Base-by-base conservation (phyloP, 2,888 invertebrate genomes). In the Calephelis perditalis region DNA sequence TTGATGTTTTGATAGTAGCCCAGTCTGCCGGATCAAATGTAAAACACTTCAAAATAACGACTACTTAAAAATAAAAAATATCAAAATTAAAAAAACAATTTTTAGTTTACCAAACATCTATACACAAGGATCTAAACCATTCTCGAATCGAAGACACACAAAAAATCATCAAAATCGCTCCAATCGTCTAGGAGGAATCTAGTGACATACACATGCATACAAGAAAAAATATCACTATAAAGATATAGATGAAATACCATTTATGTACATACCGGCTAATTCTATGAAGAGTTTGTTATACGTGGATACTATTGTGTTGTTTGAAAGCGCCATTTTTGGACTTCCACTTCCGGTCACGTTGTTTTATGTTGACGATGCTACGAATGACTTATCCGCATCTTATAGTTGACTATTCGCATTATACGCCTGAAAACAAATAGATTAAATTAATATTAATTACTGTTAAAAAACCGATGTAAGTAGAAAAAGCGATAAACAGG, bases 211-310 rank as follows among this genome's bases (percentile, higher is more conserved):
- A 15, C 15, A 15, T 1, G 26, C 7, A 11, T 5, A 56, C 7
- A 37, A 12, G 2, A 36, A 56, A 37, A 36, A 56, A 37, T 7
- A 11, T 3, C 12, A 36, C 5, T 45, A 45, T 10, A 4, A 45
- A 11, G 1, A 10, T n/a, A 7, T 1, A n/a, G 10, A 8, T 5
- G 7, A 46, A 7, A 4, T 46, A 0, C 11, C 46, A 46, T 47
- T 52, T 46, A 15, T 45, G 45, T 61, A 62, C 59, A 84, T 77
- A 95, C 95, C 95, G 69, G 94, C 93, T 70, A 94, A 76, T 69
- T 95, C 95, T 62, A 81, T 83, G 73, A 95, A 94, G 61, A 94
- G 70, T 67, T 85, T 91, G 68, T 94, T 88, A 85, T 94, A 95
- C 65, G 92, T 92, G 71, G 91, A 91, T 47, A 91, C 87, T 59